Evolutionary conservation across 1,140 invertebrate species (phyloP), one percentile per base, ranked within the genome.

Genomic region (Stegodyphus dumicola): DNA sequence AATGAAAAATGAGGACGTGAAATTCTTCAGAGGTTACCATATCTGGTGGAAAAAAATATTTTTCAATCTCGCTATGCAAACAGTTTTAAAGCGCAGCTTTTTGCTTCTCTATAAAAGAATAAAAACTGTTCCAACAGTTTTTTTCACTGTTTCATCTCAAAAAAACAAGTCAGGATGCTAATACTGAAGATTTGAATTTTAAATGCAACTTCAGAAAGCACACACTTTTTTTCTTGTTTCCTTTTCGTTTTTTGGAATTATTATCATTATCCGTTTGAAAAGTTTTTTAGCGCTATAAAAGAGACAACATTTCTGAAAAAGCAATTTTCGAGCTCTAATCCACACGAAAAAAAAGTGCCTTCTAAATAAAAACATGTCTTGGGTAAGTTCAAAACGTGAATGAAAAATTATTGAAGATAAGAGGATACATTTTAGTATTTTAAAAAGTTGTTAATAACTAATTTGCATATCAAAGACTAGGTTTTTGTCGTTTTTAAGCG

Each of bases 11-110:
- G 13, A 60, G 5, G 15, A 56, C 33, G 18, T 9, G 0, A 67
- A 67, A 17, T 33, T 33, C 33, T 33, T 33, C 33, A 33, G 33
- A 33, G 33, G 33, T 33, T 33, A 33, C 33, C 33, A 67, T 5
- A 67, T 4, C 15, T 67, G 7, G 15, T 9, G n/a, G 49, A 49
- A 48, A 71, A n/a, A 71, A 65, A 9, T 60, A 5, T 15, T 60
- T 60, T 77, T 65, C 75, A 77, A 77, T 77, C 75, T 77, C 60
- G 65, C 75, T 51, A 51, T 77, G 75, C 48, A 77, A 77, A 77
- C 75, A 65, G 75, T 13, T 77, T 77, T 77, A 77, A 77, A 77
- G 15, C 51, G 60, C 65, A 77, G 65, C 73, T 77, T 77, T 77
- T 15, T 77, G 7, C 60, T 77, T 54, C 60, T 77, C 75, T 77